Percentiles rank a stretch among this genome's conserved stretches.
Evolutionary conservation across 2,797 vertebrate species (phyloP).

Genomic region (Eulemur albifrons): DNA sequence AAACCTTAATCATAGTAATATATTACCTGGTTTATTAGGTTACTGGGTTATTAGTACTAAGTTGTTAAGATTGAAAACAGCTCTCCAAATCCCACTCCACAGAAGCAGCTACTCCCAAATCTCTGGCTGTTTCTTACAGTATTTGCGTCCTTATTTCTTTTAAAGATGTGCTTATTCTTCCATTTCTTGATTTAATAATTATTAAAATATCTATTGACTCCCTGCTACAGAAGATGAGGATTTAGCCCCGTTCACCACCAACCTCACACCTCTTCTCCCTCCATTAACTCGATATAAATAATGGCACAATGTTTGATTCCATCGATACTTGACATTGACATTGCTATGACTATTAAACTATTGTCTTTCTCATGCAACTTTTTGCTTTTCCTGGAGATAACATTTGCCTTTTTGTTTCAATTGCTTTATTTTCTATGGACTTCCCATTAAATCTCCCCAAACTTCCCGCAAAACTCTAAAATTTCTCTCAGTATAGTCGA

Average conservation of each 20-base stretch:
- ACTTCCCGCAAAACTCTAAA: not conserved
- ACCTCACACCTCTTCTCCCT: not conserved
- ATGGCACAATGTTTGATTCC: not conserved
- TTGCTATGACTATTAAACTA: not conserved
- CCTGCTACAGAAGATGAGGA: not conserved
- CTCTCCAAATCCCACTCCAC: not conserved
- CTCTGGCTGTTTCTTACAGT: not conserved
- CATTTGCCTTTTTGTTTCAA: constrained; percentile 34
- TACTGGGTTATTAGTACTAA: not conserved
- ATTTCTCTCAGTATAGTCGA: not conserved
- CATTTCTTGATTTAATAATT: constrained; percentile 9
- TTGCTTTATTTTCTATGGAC: not conserved
- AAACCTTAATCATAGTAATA: not conserved
- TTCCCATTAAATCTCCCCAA: not conserved
- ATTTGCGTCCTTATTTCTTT: not conserved
- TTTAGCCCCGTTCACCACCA: not conserved
- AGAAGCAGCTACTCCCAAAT: not conserved
- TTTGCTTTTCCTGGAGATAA: constrained; percentile 5
- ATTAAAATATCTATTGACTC: not conserved
- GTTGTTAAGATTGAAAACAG: not conserved
- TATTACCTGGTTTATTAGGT: not conserved
- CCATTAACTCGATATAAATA: not conserved
- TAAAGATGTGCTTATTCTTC: not conserved
- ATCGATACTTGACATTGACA: not conserved
- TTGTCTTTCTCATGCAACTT: not conserved